phyloP scores from a whole-genome alignment of 2,797 vertebrate species.

The Synaphobranchus kaupii region DNA sequence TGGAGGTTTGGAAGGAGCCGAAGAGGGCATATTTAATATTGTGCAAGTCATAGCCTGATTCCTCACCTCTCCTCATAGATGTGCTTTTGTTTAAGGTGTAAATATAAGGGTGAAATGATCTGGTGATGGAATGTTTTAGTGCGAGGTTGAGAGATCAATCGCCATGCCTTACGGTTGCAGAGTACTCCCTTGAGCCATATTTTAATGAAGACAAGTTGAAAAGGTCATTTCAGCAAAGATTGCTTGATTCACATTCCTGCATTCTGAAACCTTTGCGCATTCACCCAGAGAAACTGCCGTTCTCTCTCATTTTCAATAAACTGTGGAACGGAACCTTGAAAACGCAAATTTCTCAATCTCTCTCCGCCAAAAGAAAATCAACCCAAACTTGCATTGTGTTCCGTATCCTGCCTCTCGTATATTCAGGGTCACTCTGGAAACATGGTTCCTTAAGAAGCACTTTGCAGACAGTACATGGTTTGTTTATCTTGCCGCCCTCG shows the following conservation, averaged over 20 bases:
- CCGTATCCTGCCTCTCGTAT: neutral
- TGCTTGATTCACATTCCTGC: neutral
- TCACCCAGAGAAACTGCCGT: neutral
- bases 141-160: neutral
- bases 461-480: neutral
- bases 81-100: neutral
- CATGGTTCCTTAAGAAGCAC: neutral
- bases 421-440: slow-evolving; percentile 7
- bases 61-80: neutral
- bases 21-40: neutral
- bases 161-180: neutral
- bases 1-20: neutral
- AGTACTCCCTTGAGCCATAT: neutral
- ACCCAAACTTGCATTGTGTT: slow-evolving; percentile 12
- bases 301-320: neutral
- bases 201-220: slow-evolving; percentile 15
- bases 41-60: neutral
- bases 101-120: neutral
- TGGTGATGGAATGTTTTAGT: neutral
- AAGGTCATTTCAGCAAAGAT: slow-evolving; percentile 5
- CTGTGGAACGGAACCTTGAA: neutral
- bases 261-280: neutral
- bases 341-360: slow-evolving; percentile 12
- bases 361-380: neutral
- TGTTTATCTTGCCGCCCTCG: slow-evolving; percentile 9